These are phyloP conservation scores for Laticauda colubrina DNA, from an alignment of 2,113 vertebrate genomes.

Conservation along the genomic window DNA sequence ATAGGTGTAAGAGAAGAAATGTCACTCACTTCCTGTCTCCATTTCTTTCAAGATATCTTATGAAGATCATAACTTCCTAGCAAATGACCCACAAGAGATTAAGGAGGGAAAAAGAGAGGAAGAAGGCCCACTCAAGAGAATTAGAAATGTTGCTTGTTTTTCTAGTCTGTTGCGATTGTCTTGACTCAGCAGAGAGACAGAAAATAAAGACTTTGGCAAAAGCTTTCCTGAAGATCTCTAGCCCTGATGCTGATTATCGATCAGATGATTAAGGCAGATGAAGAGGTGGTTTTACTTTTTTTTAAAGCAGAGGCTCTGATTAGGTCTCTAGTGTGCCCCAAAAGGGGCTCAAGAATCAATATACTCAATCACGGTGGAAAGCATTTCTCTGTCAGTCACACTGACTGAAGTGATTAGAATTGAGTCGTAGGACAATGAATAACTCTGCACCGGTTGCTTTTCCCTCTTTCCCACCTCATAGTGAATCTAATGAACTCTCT, in stretches of 20 bases:
- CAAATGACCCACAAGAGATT: constrained; percentile 80
- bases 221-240: constrained; percentile 81
- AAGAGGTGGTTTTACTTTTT: constrained; percentile 77
- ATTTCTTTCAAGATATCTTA: constrained; percentile 72
- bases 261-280: constrained; percentile 97
- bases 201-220: constrained; percentile 77
- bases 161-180: constrained; percentile 81
- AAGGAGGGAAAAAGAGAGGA: constrained; percentile 44
- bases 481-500: constrained; percentile 87
- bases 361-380: constrained; percentile 88
- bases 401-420: constrained; percentile 92
- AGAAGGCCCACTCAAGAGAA: constrained; percentile 52
- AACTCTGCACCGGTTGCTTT: constrained; percentile 79
- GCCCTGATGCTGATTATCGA: constrained; percentile 90
- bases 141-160: constrained; percentile 75
- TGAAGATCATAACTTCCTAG: constrained; percentile 83
- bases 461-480: constrained; percentile 77
- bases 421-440: constrained; percentile 95
- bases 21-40: constrained; percentile 75
- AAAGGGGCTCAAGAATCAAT: constrained; percentile 91
- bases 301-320: constrained; percentile 87
- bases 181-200: constrained; percentile 93
- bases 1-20: constrained; percentile 74
- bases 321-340: constrained; percentile 84
- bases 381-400: constrained; percentile 91